These are phyloP conservation scores for Lysiphlebus fabarum DNA, from an alignment of 1,140 invertebrate species.

Conservation along the genomic window DNA sequence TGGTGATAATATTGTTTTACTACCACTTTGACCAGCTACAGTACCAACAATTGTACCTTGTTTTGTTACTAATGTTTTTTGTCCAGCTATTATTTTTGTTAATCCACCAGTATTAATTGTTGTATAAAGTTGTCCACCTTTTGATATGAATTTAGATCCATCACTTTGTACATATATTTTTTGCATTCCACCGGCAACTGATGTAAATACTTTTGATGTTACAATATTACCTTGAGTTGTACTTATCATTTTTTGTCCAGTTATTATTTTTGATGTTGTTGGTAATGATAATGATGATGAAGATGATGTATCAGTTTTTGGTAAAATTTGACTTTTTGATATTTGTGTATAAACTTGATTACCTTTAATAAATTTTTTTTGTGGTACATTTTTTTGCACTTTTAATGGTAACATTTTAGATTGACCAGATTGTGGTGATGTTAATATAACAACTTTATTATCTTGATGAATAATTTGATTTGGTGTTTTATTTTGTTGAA, in stretches of 20 bases:
- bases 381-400: slow-evolving; percentile 34
- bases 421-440: slow-evolving; percentile 40
- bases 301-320: slow-evolving; percentile 34
- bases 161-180: too few relatives aligned
- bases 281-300: slow-evolving; percentile 46
- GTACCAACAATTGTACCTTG: slow-evolving; percentile 33
- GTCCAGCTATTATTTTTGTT: slow-evolving; percentile 36
- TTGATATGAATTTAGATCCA: slow-evolving; percentile 31
- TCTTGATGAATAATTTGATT: slow-evolving; percentile 45
- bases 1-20: slow-evolving; percentile 55
- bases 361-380: slow-evolving; percentile 48
- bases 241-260: slow-evolving; percentile 41
- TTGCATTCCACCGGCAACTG: slow-evolving; percentile 32
- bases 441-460: slow-evolving; percentile 47
- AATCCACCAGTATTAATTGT: slow-evolving; percentile 35
- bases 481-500: slow-evolving; percentile 31
- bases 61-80: slow-evolving; percentile 39
- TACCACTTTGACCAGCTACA: slow-evolving; percentile 31
- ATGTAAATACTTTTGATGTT: slow-evolving; percentile 37
- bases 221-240: slow-evolving; percentile 34
- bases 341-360: slow-evolving; percentile 39
- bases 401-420: slow-evolving; percentile 42
- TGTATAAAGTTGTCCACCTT: slow-evolving; percentile 39
- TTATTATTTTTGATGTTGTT: slow-evolving; percentile 53
- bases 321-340: slow-evolving; percentile 53